These are phyloP conservation scores for Spilogale gracilis DNA, from an alignment of 2,113 vertebrate species.

Conservation along the genomic window DNA sequence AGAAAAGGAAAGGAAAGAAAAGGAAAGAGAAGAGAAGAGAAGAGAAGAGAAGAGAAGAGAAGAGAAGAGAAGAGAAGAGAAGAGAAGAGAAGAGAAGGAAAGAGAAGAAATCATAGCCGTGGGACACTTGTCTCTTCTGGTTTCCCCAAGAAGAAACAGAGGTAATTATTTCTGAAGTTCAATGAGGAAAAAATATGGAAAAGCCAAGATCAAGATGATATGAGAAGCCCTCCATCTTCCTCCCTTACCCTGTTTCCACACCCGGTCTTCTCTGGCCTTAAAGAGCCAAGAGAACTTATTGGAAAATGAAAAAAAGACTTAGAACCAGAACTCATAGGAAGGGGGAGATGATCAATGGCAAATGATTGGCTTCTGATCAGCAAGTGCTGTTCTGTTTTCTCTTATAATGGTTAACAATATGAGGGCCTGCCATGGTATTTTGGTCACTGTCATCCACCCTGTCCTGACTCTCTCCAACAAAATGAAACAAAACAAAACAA, in stretches of 20 bases:
- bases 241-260: not conserved
- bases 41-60: no score
- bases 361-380: not conserved
- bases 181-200: not conserved
- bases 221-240: not conserved
- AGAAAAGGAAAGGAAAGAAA: no score
- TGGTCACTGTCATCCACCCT: not conserved
- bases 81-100: no score
- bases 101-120: not conserved
- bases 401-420: not conserved
- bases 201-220: not conserved
- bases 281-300: not conserved
- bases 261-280: not conserved
- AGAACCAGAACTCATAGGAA: not conserved
- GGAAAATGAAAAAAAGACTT: not conserved
- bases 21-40: no score
- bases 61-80: no score
- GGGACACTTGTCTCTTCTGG: not conserved
- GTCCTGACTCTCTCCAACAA: not conserved
- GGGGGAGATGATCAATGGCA: not conserved
- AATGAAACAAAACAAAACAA: not conserved
- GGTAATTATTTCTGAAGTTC: not conserved
- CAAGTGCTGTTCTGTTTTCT: not conserved
- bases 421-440: not conserved
- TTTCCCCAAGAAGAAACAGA: not conserved